Evolutionary conservation across 2,797 vertebrate species (phyloP), one percentile per base, ranked within the genome.

Genomic region (Geotrypetes seraphini): DNA sequence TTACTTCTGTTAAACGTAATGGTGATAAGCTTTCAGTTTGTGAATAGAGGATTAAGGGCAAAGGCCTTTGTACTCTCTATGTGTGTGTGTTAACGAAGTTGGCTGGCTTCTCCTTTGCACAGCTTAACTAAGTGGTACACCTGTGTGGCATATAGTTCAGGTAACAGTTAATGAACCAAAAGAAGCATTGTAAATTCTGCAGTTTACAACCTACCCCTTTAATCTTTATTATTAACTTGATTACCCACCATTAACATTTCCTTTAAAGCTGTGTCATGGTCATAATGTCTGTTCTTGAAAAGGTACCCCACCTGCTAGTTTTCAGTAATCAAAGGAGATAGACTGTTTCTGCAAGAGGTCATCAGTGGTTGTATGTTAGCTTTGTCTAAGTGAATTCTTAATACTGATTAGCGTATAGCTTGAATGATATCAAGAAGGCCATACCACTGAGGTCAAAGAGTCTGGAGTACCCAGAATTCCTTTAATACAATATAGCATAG

Each of bases 261-360:
- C 71, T 75, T 78, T 73, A 77, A 66, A 65, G 47, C 66, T 73
- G 60, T 70, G n/a, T 81, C 77, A 67, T 66, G 56, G 62, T 53
- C 60, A 61, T 63, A 72, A 58, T 73, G 43, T 24, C 23, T 25
- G 28, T 39, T 38, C 47, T 7, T 31, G 33, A 29, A 29, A 42
- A 29, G 27, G 30, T 39, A 34, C 45, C 41, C 25, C 57, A 60
- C 50, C 63, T 75, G 64, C 75, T 58, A 44, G 42, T 67, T 14
- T 33, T n/a, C 25, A 15, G 4, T 32, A 7, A 12, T 31, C 8
- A 36, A 10, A 28, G 11, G 29, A 35, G n/a, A 19, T 7, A 26
- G 0, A 24, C 6, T 15, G 2, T 18, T 16, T 40, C 4, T 12
- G 20, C 16, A 16, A 10, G 18, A 17, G 9, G 7, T 26, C n/a